These are phyloP conservation scores for Heptranchias perlo DNA, from an alignment of 2,113 vertebrate species.

Conservation along the genomic window DNA sequence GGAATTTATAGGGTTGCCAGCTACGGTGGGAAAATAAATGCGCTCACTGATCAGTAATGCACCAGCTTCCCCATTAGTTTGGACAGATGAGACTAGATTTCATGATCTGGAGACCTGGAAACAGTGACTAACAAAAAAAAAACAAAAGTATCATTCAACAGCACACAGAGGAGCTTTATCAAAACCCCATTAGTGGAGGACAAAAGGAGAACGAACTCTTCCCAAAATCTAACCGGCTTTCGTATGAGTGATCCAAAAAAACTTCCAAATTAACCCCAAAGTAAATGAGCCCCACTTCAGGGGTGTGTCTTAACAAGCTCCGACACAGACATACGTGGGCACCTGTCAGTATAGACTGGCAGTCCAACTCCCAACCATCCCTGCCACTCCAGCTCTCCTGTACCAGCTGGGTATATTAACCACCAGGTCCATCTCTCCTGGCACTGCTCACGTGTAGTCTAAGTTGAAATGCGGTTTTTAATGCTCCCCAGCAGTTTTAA, in stretches of 20 bases:
- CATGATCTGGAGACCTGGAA: not conserved
- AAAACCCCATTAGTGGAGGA: not conserved
- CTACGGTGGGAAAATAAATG: conserved; percentile 17
- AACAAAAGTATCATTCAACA: not conserved
- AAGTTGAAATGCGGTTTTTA: no score
- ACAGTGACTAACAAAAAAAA: not conserved
- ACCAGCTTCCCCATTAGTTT: not conserved
- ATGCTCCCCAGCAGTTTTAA: no score
- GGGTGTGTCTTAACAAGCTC: no score
- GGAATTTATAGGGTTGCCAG: conserved; percentile 5
- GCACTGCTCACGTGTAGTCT: no score
- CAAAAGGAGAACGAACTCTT: not conserved
- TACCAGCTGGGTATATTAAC: no score
- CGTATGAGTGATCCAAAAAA: not conserved
- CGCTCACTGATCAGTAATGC: conserved; percentile 11
- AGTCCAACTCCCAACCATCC: no score
- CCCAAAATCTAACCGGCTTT: not conserved
- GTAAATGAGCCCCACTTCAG: not conserved
- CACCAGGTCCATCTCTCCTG: no score
- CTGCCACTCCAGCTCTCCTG: no score
- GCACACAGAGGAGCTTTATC: not conserved
- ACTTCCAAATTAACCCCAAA: not conserved
- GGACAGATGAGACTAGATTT: not conserved
- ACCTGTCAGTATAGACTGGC: not conserved
- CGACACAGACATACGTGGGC: not conserved